Conservation (phyloP, 2,888 invertebrate species). For the Phragmatobia fuliginosa region DNA sequence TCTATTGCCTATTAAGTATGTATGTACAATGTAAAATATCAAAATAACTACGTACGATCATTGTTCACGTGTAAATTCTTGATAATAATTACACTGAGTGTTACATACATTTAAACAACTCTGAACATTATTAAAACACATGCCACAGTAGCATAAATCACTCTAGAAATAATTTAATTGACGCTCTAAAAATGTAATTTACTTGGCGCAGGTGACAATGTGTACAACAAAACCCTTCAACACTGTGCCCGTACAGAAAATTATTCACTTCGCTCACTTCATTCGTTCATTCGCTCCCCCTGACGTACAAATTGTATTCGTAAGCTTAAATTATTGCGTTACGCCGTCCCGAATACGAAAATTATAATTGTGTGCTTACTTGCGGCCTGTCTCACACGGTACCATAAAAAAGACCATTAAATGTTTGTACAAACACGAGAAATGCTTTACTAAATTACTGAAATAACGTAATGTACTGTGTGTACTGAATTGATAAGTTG, state of each 20-base stretch:
- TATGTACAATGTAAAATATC: too few relatives aligned
- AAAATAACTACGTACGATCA: background rate
- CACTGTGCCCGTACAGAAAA: constrained; percentile 61
- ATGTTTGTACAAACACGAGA: background rate
- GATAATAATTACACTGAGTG: background rate
- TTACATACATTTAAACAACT: constrained; percentile 1
- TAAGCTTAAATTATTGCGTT: constrained; percentile 75
- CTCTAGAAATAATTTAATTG: constrained; percentile 45
- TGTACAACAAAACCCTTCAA: constrained; percentile 55
- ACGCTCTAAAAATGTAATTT: constrained; percentile 49
- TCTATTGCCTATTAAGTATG: too few relatives aligned
- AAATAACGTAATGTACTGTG: too few relatives aligned
- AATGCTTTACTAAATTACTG: background rate
- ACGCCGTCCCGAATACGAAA: constrained; percentile 61
- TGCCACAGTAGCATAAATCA: constrained; percentile 37
- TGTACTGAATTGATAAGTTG: too few relatives aligned
- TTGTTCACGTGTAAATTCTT: background rate
- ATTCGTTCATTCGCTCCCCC: constrained; percentile 73
- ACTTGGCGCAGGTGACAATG: constrained; percentile 45
- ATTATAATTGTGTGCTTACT: constrained; percentile 65
- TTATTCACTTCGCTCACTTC: constrained; percentile 75
- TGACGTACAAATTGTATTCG: constrained; percentile 77
- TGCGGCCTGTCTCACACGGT: constrained; percentile 30
- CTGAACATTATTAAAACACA: constrained; percentile 6
- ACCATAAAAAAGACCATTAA: constrained; percentile 4